phyloP scores from a whole-genome alignment of 2,888 invertebrate species.

The Epiblema foenella region DNA sequence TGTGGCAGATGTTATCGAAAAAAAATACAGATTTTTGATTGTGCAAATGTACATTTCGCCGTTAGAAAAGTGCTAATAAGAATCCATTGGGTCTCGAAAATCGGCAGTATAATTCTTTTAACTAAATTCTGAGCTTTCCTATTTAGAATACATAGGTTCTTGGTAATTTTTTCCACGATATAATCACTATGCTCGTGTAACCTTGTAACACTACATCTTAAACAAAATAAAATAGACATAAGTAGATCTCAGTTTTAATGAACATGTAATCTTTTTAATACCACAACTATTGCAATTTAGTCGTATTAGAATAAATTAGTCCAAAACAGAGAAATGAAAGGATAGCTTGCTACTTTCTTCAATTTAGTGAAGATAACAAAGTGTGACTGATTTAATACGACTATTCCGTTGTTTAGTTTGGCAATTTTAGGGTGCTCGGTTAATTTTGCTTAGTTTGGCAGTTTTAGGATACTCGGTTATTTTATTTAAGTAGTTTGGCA shows the following conservation, averaged over 20 bases:
- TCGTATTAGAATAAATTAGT: conserved; percentile 21
- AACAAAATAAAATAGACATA: not conserved
- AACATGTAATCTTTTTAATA: not conserved
- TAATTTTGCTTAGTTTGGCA: too few species aligned
- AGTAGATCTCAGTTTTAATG: not conserved
- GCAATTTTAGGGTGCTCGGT: not conserved
- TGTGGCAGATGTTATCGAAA: too few species aligned
- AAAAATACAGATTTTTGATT: too few species aligned
- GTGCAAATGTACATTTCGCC: too few species aligned
- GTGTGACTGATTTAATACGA: conserved; percentile 10
- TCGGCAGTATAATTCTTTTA: too few species aligned
- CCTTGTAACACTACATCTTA: conserved; percentile 6
- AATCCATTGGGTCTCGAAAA: too few species aligned
- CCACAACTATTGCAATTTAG: not conserved
- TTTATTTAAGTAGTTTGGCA: too few species aligned
- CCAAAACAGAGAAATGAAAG: conserved; percentile 9
- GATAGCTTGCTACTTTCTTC: conserved; percentile 38
- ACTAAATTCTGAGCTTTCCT: too few species aligned
- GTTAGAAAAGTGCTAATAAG: too few species aligned
- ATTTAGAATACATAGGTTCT: not conserved
- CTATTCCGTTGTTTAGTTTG: conserved; percentile 10
- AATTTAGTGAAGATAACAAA: conserved; percentile 41
- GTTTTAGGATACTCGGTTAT: too few species aligned
- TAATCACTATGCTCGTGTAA: conserved; percentile 24
- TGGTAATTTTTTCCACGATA: not conserved